Base-by-base conservation (phyloP, 1,140 invertebrate genomes). In the Oscheius sp. region DNA sequence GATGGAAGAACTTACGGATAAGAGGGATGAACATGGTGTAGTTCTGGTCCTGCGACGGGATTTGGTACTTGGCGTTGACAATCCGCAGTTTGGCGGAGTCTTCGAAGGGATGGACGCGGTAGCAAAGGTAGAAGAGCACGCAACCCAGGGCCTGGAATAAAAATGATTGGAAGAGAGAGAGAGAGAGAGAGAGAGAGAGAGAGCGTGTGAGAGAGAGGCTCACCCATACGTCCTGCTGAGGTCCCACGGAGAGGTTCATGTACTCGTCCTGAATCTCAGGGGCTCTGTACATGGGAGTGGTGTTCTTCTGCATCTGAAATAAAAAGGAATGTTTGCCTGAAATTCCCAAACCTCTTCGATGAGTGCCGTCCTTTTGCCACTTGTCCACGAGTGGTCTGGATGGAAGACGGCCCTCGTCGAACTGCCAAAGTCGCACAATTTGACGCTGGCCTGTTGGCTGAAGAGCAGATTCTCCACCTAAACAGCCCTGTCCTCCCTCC, bases 351-450 rank as follows among this genome's bases (percentile, higher is more conserved):
- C 91, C 88, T 93, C 92, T 88, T 99, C 97, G 87, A 99, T 96
- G 15, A 99, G 87, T 81, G 91, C 88, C 74, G 91, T 91, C 79
- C 95, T 89, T 87, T 95, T 91, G 80, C 93, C 91, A 58, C 92
- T 92, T 80, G 90, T 91, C 96, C 96, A 99, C 38, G 90, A 90
- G 28, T 90, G 88, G 84, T 95, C 91, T 26, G 94, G 93, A 62
- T 89, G 82, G 85, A 91, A 91, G 35, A 91, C 88, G 82, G 93
- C 90, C 23, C 90, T 91, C 31, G 93, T 96, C 1, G 94, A 91
- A 80, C 94, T 97, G 1, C 97, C 97, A 89, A 99, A 99, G 87
- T 99, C 97, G 88, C 97, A 99, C 58, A 99, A 86, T 86, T 99
- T 99, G 38, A 99, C 90, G 76, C 89, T 88, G 74, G 93, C 93